Evolutionary conservation across 2,113 vertebrate genomes (phyloP), one percentile per base, ranked within the genome.

Genomic region (Numenius arquata): DNA sequence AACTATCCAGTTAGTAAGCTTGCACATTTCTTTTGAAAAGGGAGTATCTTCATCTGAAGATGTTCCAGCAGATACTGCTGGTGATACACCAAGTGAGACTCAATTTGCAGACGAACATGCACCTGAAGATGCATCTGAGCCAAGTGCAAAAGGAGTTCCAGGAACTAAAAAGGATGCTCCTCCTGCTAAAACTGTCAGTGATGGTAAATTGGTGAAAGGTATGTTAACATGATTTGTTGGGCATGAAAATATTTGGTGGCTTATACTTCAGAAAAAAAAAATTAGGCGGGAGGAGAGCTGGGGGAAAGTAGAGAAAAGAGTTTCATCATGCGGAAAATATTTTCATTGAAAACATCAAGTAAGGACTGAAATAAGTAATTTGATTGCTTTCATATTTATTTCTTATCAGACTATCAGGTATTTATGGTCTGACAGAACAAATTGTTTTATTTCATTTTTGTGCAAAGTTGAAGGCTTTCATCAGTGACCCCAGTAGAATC

Each of bases 151-250:
- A 67, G 97, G 95, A 41, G 50, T 90, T 52, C 15, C 91, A 5
- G 95, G 89, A 21, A 84, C 62, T 62, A 98, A 93, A 91, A 98
- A 97, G 36, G 98, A 98, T 80, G 27, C 80, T 12, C 25, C 79
- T 10, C 85, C 94, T 65, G 63, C 87, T 75, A 98, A 98, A 91
- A 43, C 86, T 12, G 26, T 94, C n/a, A 94, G 90, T 14, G 98
- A 98, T n/a, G 98, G 98, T 47, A 98, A 98, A 97, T 72, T 98
- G 45, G 96, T 98, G 70, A 98, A 98, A 98, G 98, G 98, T 98
- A 96, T 4, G 93, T 75, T 67, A 56, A 11, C 13, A 2, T 62
- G 2, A 7, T 72, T 72, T 65, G 12, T 38, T 85, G 2, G 32
- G 7, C 2, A 0, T 72, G 34, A 66, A 88, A 88, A n/a, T 73